Evolutionary conservation across 1,140 invertebrate genomes (phyloP).

Genomic region (Trachymyrmex cornetzi): DNA sequence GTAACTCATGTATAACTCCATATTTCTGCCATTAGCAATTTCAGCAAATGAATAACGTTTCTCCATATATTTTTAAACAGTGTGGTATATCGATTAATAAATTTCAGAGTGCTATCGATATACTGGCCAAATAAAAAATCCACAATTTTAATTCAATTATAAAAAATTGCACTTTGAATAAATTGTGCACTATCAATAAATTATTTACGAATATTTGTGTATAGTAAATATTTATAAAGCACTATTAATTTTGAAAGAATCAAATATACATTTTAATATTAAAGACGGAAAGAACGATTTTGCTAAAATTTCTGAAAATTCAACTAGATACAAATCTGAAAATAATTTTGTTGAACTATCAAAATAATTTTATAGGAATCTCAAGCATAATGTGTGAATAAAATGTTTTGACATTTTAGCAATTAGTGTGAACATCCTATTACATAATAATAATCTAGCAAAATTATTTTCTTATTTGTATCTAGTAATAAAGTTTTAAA

Average conservation of each 20-base stretch:
- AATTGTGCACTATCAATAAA: background rate
- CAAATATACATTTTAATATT: background rate
- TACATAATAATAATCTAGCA: too few species aligned
- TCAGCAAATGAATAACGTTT: background rate
- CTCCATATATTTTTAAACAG: background rate
- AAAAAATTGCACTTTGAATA: constrained; percentile 4
- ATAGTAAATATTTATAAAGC: background rate
- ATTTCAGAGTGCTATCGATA: background rate
- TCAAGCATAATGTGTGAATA: too few species aligned
- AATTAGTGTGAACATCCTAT: too few species aligned
- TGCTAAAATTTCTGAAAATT: too few species aligned
- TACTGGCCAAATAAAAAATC: background rate
- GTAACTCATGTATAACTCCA: background rate
- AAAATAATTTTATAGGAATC: too few species aligned
- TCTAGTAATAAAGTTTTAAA: too few species aligned
- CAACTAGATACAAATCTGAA: too few species aligned
- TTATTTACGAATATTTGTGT: background rate
- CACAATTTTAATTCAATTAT: background rate
- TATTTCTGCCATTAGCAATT: constrained; percentile 27
- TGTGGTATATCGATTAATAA: background rate
- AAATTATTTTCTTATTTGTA: too few species aligned
- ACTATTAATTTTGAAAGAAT: background rate
- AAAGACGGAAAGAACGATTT: background rate
- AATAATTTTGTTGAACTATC: too few species aligned
- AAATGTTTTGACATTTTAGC: too few species aligned